Evolutionary conservation across 2,113 vertebrate genomes (phyloP), one percentile per base, ranked within the genome.

Genomic region (Dryoscopus gambensis): DNA sequence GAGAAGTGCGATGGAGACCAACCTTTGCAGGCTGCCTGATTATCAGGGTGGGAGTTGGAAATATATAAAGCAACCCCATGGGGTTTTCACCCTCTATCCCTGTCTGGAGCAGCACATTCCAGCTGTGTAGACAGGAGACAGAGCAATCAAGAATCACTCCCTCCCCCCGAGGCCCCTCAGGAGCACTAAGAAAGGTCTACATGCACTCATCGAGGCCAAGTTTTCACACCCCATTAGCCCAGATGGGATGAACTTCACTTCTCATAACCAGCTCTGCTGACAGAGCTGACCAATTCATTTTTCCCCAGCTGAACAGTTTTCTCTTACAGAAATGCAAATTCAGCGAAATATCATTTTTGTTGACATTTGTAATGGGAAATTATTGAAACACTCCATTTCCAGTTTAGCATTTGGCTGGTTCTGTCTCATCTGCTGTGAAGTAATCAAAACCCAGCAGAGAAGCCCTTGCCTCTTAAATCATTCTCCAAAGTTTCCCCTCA

Each of bases 371-470:
- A 78, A 96, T 89, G 88, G 73, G 76, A 93, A 96, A 90, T 96
- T 90, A 95, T 94, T 92, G 83, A 93, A 95, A 96, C 83, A 89
- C 80, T 93, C 93, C 75, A 91, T 87, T 96, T 96, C 92, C 79
- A 86, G 70, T 64, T 93, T 39, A 94, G 40, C 88, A 42, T 94
- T 90, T 92, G 90, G 90, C 92, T 67, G 55, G 73, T 67, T 93
- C 90, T 93, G 56, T 95, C 86, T 95, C 76, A 81, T 87, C 92
- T 81, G 59, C 30, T 7, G 1, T 63, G 79, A 93, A 90, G 63
- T 80, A 90, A 96, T 89, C 68, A 92, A 92, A 92, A 50, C 40
- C 83, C 73, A 87, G 30, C 55, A 70, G 76, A 93, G 42, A 70
- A 93, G 35, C 39, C 28, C 21, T 86, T 46, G 33, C 52, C 68